Evolutionary conservation across 2,113 vertebrate genomes (phyloP), one percentile per base, ranked within the genome.

Genomic region (Ivindomyrus marchei): DNA sequence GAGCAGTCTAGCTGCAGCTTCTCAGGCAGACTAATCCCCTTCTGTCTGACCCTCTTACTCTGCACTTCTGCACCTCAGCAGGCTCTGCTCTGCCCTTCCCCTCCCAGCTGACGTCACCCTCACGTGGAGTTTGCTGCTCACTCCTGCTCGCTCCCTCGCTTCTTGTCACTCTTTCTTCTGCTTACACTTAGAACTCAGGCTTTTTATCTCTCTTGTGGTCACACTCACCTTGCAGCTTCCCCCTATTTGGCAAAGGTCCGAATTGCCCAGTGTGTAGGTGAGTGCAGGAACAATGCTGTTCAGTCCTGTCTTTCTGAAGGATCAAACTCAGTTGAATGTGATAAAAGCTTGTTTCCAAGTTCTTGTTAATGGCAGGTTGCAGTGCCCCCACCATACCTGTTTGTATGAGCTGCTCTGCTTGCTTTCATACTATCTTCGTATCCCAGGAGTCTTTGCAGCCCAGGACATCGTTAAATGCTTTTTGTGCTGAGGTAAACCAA

Each of bases 11-110:
- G 36, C 70, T 31, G n/a, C 49, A 31, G 0, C 10, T 49, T 17
- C 46, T 74, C 24, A 17, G 50, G 8, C 50, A 45, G 19, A 56
- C 36, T 58, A 89, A 89, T 89, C 80, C 80, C 31, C 24, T 52
- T 62, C 39, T 58, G 80, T 66, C 42, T 85, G 39, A 36, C 52
- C 53, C 36, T 56, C 83, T 89, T 86, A 89, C 52, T 89, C 89
- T 85, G 89, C 89, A 89, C 11, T 27, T 58, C 36, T 89, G 11
- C 19, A n/a, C 36, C 31, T 58, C 74, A 42, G 77, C 45, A n/a
- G 39, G 49, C 17, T 21, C 62, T 70, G 77, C n/a, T 50, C 88
- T 49, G 46, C 70, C 36, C 66, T 27, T 21, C 46, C 6, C 70
- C 88, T 77, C 15, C 49, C 47, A 39, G 27, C 15, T 46, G 27